Evolutionary conservation across 2,888 invertebrate species (phyloP).

Genomic region (Netelia melanura): DNA sequence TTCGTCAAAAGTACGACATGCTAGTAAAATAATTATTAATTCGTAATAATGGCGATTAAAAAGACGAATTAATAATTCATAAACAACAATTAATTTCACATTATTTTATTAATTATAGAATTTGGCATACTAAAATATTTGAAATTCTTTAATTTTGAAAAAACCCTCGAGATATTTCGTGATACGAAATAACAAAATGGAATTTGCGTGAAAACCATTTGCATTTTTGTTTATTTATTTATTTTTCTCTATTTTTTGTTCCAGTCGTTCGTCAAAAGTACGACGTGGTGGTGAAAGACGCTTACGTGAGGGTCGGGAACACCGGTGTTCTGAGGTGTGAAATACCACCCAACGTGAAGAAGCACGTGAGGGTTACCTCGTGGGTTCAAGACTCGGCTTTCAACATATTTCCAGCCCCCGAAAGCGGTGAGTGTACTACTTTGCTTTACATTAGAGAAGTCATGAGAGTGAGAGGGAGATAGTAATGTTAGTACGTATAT

Average conservation of each 20-base stretch:
- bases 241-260: slow-evolving; percentile 76
- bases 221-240: neutral
- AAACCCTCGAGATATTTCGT: neutral
- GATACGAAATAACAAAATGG: neutral
- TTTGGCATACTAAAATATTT: no score
- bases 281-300: slow-evolving; percentile 95
- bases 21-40: no score
- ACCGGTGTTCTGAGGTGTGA: slow-evolving; percentile 96
- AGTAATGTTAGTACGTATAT: neutral
- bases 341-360: slow-evolving; percentile 94
- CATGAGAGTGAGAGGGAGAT: neutral
- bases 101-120: no score
- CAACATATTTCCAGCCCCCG: slow-evolving; percentile 92
- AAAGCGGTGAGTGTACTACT: slow-evolving; percentile 86
- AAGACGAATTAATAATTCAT: neutral
- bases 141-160: neutral
- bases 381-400: slow-evolving; percentile 95
- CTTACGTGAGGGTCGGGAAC: slow-evolving; percentile 96
- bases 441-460: slow-evolving; percentile 16
- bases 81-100: no score
- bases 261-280: slow-evolving; percentile 94
- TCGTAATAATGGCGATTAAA: neutral
- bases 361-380: slow-evolving; percentile 94
- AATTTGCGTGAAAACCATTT: slow-evolving; percentile 13
- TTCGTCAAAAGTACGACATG: no score